Percentiles rank a stretch among this genome's conserved stretches.
These are phyloP conservation scores for Schrankia costaestrigalis DNA, from an alignment of 2,888 invertebrate species.

Conservation along the genomic window DNA sequence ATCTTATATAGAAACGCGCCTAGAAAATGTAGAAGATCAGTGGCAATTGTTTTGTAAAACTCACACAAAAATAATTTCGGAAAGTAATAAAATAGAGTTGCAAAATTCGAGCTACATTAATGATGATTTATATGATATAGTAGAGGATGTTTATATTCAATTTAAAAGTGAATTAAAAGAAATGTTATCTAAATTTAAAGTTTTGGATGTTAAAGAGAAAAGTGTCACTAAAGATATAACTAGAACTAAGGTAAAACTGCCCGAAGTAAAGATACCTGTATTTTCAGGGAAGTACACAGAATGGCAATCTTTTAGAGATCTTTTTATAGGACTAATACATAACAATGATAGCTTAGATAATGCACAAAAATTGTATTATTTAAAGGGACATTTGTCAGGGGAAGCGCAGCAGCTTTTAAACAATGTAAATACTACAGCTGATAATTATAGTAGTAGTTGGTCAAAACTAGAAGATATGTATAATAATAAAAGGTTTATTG, in stretches of 20 bases:
- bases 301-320: neutral
- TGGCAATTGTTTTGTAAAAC: neutral
- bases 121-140: too few relatives aligned
- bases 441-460: slow-evolving; percentile 11
- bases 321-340: neutral
- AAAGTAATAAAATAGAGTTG: neutral
- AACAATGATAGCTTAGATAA: neutral
- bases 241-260: too few relatives aligned
- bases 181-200: too few relatives aligned
- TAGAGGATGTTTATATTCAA: too few relatives aligned
- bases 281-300: too few relatives aligned
- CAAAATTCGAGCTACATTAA: too few relatives aligned
- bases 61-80: neutral
- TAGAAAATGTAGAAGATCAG: neutral
- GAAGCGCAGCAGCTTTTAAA: too few relatives aligned
- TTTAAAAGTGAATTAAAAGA: too few relatives aligned
- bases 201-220: too few relatives aligned
- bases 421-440: neutral
- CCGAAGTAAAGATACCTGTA: too few relatives aligned
- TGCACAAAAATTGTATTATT: neutral
- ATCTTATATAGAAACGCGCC: neutral
- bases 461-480: slow-evolving; percentile 14
- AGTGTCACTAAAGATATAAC: too few relatives aligned
- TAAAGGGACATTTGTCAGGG: too few relatives aligned
- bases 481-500: slow-evolving; percentile 22